A percentile compares a stretch with the other conserved stretches of the same genome.
These are phyloP conservation scores for Triplophysa dalaica DNA, from an alignment of 2,113 vertebrate genomes.

Conservation along the genomic window DNA sequence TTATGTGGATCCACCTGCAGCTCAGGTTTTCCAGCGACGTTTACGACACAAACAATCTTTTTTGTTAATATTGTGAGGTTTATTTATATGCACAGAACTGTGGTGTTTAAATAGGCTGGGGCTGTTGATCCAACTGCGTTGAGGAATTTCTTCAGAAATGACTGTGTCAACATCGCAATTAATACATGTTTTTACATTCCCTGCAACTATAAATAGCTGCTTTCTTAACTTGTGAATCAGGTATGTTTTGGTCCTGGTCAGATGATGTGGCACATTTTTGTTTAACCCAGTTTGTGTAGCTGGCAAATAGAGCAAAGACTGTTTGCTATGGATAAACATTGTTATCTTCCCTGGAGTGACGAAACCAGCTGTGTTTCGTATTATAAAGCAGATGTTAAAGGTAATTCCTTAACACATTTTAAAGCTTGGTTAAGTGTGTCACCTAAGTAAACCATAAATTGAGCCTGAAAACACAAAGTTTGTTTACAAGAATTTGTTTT, in stretches of 20 bases:
- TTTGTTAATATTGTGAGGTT: not conserved
- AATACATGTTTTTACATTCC: conserved; percentile 11
- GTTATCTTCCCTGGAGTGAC: conserved; percentile 17
- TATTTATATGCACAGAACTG: not conserved
- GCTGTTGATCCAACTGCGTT: not conserved
- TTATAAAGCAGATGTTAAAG: conserved; percentile 1
- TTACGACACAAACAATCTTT: not conserved
- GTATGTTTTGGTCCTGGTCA: not conserved
- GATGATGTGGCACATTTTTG: not conserved
- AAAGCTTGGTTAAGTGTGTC: too few relatives aligned
- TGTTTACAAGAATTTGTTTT: too few relatives aligned
- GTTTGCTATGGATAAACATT: conserved; percentile 16
- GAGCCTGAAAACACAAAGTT: too few relatives aligned
- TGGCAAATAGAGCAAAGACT: not conserved
- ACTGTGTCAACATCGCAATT: not conserved
- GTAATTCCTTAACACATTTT: not conserved
- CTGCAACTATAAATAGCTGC: not conserved
- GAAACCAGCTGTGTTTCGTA: conserved; percentile 9
- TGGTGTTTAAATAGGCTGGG: conserved; percentile 1
- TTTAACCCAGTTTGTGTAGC: not conserved
- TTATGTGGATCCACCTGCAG: not conserved
- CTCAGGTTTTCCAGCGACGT: not conserved
- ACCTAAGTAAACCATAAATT: too few relatives aligned
- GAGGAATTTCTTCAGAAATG: conserved; percentile 1
- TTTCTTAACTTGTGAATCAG: not conserved